These are phyloP conservation scores for Aepyceros melampus DNA, from an alignment of 2,113 vertebrate genomes.

Conservation along the genomic window DNA sequence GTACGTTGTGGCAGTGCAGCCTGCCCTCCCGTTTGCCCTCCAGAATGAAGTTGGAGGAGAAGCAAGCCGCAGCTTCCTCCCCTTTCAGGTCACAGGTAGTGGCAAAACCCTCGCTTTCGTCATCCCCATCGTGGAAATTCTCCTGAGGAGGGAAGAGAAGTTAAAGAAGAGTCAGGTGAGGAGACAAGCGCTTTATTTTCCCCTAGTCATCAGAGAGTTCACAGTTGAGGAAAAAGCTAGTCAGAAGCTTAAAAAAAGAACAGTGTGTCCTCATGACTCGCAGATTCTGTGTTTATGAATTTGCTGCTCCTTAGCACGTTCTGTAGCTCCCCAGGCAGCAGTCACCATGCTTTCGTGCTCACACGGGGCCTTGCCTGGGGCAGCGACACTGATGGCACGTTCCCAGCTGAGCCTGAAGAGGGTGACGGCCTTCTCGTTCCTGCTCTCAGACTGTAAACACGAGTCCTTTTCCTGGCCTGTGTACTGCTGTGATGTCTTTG, in stretches of 20 bases:
- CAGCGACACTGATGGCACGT: accelerated
- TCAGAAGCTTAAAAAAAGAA: not conserved
- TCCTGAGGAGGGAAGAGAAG: constrained; percentile 91
- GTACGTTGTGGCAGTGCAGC: constrained; percentile 20
- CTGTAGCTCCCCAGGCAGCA: not conserved
- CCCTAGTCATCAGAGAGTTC: not conserved
- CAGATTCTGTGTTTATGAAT: not conserved
- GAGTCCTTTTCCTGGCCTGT: accelerated
- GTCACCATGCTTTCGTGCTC: accelerated
- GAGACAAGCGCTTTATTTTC: accelerated
- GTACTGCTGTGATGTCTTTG: no score
- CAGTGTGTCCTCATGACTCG: no score
- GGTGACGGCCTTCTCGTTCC: accelerated
- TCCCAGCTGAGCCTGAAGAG: not conserved
- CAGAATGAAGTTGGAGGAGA: not conserved
- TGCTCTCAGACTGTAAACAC: no score
- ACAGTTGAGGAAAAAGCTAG: not conserved
- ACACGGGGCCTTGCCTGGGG: accelerated
- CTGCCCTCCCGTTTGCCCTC: accelerated
- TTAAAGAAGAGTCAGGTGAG: constrained; percentile 93
- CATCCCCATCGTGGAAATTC: constrained; percentile 93
- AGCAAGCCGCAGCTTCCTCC: no score
- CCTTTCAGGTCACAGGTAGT: constrained; percentile 93
- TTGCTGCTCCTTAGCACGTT: not conserved
- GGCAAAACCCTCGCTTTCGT: constrained; percentile 97